Evolutionary conservation across 2,113 vertebrate genomes (phyloP).

Genomic region (Pavo muticus): DNA sequence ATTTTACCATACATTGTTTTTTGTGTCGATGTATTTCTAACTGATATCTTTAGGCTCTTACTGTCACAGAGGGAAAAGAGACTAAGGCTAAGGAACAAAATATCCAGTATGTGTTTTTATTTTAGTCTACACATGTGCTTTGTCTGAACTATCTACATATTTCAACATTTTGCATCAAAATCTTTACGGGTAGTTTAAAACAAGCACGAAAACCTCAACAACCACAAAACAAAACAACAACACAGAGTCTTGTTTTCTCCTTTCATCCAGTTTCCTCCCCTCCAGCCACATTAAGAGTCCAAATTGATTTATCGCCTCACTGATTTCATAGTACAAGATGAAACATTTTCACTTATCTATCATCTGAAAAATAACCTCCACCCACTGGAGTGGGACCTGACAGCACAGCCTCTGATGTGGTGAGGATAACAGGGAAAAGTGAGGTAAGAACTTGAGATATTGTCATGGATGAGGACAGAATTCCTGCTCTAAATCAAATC

Average conservation of each 20-base stretch:
- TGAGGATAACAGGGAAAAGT: background rate
- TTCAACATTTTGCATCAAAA: background rate
- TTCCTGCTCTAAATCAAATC: background rate
- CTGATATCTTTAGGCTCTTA: background rate
- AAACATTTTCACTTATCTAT: background rate
- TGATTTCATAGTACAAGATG: background rate
- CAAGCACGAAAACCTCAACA: background rate
- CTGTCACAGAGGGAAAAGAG: background rate
- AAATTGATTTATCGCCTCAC: background rate
- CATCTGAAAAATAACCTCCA: conserved; percentile 10
- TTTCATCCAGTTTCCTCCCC: background rate
- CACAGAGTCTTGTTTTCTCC: background rate
- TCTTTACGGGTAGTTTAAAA: background rate
- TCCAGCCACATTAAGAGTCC: background rate
- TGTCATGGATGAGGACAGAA: background rate
- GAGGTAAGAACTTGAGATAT: background rate
- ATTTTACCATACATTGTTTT: background rate
- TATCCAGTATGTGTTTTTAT: background rate
- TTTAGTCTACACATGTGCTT: background rate
- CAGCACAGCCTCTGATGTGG: background rate
- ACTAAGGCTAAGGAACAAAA: background rate
- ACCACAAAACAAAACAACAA: background rate
- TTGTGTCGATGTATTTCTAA: background rate
- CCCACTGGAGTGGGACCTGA: background rate
- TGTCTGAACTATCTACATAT: background rate